A percentile compares a stretch with the other conserved stretches of the same genome.
Conservation (phyloP, 2,113 vertebrate genomes). For the Neogobius melanostomus region DNA sequence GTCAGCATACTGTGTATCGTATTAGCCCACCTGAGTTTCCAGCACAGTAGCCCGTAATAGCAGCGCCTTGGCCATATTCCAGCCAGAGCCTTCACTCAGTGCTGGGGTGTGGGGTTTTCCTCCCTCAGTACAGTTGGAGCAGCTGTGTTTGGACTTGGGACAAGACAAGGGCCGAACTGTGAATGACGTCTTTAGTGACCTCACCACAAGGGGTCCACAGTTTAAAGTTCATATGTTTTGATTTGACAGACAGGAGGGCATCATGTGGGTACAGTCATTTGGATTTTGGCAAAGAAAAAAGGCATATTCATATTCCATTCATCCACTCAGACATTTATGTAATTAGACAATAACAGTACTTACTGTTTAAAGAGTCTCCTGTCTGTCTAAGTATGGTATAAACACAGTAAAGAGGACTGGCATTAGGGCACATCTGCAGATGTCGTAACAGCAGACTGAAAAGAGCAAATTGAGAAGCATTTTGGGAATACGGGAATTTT, state of each 20-base stretch:
- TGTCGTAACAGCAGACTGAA: background rate
- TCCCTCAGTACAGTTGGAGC: conserved; percentile 27
- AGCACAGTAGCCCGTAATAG: background rate
- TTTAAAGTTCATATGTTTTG: background rate
- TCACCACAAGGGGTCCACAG: background rate
- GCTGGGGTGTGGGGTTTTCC: conserved; percentile 8
- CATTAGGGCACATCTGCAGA: background rate
- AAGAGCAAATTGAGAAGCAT: background rate
- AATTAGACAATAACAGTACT: background rate
- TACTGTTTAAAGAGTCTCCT: background rate
- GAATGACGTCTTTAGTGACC: conserved; percentile 2
- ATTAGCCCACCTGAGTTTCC: too few relatives aligned
- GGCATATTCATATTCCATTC: background rate
- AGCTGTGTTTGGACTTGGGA: conserved; percentile 50
- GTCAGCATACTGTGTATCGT: too few relatives aligned
- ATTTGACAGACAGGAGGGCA: background rate
- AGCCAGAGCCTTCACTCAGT: conserved; percentile 15
- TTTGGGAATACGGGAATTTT: background rate
- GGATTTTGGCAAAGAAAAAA: background rate
- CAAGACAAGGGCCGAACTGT: conserved; percentile 1
- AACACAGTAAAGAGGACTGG: background rate
- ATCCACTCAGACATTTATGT: conserved; percentile 1
- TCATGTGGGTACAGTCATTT: background rate
- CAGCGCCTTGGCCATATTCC: background rate
- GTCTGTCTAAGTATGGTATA: background rate